Evolutionary conservation across 2,888 invertebrate species (phyloP), one percentile per base, ranked within the genome.

Genomic region (Pseudanteris insignis): DNA sequence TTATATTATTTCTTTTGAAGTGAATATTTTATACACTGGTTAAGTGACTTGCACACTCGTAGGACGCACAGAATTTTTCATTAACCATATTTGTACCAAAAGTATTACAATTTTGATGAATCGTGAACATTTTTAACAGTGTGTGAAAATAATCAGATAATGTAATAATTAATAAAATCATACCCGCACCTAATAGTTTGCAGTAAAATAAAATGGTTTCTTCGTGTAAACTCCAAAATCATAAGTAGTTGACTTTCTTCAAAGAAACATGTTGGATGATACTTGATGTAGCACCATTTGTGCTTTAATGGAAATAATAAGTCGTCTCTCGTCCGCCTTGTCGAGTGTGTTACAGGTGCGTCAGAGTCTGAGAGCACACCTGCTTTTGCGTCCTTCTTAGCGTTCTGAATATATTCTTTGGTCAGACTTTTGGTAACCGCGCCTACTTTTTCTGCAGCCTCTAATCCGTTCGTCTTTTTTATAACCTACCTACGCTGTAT

Each of bases 371-470:
- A 26, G 48, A 48, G 60, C 54, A 54, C 61, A 61, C 61, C 61
- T 61, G 61, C 61, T 48, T 44, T 32, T 36, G 36, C 54, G 61
- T 61, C 61, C 61, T 61, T 61, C 61, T 44, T 29, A 34, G 29
- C 38, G 61, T 43, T 50, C 61, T 61, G 54, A 61, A 61, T 61
- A 50, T 61, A 61, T 61, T 61, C 55, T 61, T 55, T 46, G 50
- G 29, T 48, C 55, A 18, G 29, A 32, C 41, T 46, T 46, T 53
- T 14, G 43, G 41, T 53, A 53, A 59, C 47, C 59, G 61, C 55
- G 36, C 61, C 55, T 50, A 50, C 54, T 61, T 50, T 48, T 60
- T 48, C 48, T 54, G 44, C 28, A 43, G 15, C 61, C 43, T 55
- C 50, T 61, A 61, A 61, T 61, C 48, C 53, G 48, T 29, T 48